phyloP scores from a whole-genome alignment of 2,113 vertebrate species.

The Tautogolabrus adspersus region DNA sequence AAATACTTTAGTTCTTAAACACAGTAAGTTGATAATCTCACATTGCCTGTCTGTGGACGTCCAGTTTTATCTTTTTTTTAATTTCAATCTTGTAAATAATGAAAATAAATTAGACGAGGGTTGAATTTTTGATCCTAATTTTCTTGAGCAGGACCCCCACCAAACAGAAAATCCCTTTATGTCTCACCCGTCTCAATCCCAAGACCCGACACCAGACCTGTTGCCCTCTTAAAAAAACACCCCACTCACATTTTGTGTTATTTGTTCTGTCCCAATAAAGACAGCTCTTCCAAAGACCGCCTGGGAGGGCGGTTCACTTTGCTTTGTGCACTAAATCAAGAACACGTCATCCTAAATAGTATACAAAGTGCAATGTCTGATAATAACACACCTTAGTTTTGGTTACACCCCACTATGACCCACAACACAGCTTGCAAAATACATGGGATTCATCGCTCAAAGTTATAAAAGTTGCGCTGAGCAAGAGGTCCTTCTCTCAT shows the following conservation, averaged over 20 bases:
- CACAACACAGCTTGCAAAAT: conserved; percentile 33
- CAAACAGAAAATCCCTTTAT: conserved; percentile 33
- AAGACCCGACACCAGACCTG: conserved; percentile 43
- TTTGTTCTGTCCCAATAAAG: conserved; percentile 77
- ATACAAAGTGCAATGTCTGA: conserved; percentile 88
- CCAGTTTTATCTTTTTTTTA: conserved; percentile 57
- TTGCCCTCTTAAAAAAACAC: background rate
- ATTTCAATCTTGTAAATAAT: conserved; percentile 83
- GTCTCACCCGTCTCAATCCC: conserved; percentile 43
- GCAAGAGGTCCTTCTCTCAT: conserved; percentile 26
- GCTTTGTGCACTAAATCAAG: conserved; percentile 87
- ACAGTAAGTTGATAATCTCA: conserved; percentile 47
- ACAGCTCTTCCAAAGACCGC: conserved; percentile 88
- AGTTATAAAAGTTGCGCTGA: conserved; percentile 30
- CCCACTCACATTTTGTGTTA: conserved; percentile 14
- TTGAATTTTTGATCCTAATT: conserved; percentile 75
- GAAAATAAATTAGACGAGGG: conserved; percentile 78
- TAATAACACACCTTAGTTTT: conserved; percentile 66
- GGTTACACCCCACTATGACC: conserved; percentile 15
- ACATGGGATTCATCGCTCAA: conserved; percentile 33
- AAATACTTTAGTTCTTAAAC: conserved; percentile 32
- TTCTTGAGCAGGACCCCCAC: conserved; percentile 38
- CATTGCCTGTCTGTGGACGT: conserved; percentile 58
- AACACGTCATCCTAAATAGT: conserved; percentile 82
- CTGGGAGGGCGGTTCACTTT: conserved; percentile 69